phyloP scores from a whole-genome alignment of 2,797 vertebrate genomes.

The Pantherophis vulpinus region DNA sequence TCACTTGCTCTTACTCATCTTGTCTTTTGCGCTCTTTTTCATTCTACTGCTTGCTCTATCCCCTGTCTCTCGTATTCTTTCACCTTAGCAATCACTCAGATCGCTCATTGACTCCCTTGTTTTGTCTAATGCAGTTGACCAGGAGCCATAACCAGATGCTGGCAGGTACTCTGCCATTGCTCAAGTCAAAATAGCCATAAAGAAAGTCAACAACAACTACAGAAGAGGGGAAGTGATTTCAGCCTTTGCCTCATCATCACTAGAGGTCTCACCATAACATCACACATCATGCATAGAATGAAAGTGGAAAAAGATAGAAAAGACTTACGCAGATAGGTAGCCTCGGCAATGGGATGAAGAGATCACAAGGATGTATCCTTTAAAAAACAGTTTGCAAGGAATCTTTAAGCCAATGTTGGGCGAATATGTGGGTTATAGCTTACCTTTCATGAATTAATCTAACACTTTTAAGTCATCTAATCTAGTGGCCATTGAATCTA shows the following conservation, averaged over 20 bases:
- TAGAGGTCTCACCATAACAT: neutral
- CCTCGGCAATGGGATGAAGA: neutral
- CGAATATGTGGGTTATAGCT: neutral
- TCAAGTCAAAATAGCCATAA: neutral
- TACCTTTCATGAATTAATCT: neutral
- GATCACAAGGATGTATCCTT: neutral
- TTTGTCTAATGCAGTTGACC: neutral
- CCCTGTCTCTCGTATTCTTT: neutral
- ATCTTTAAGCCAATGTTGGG: neutral
- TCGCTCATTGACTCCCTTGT: neutral
- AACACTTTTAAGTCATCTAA: neutral
- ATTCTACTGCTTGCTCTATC: neutral
- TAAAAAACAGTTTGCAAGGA: neutral
- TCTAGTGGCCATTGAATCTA: neutral
- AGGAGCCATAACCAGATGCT: neutral
- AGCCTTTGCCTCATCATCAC: neutral
- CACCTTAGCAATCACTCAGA: neutral
- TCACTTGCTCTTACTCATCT: neutral
- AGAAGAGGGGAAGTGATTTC: neutral
- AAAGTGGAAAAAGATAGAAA: neutral
- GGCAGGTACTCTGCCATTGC: neutral
- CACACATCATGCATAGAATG: neutral
- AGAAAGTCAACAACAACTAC: neutral
- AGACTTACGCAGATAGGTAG: neutral
- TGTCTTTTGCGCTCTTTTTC: neutral